Conservation (phyloP, 2,888 invertebrate species). For the Lasioglossum vierecki region DNA sequence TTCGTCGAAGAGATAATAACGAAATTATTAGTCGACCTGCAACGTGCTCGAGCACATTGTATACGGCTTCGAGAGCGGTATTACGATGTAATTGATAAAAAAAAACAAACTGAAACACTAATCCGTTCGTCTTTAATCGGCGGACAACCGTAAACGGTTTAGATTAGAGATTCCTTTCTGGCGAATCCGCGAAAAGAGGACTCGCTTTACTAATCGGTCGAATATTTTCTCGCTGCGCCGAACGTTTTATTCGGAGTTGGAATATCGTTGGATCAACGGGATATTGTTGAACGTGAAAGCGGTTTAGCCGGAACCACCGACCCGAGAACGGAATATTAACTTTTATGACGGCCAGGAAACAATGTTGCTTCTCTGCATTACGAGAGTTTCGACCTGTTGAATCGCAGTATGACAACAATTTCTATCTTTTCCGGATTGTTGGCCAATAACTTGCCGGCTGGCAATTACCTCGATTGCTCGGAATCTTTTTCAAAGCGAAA, state of each 20-base stretch:
- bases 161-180: background rate
- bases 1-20: background rate
- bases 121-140: background rate
- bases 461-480: background rate
- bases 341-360: background rate
- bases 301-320: background rate
- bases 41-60: background rate
- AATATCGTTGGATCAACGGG: background rate
- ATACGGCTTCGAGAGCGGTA: background rate
- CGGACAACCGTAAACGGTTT: background rate
- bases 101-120: background rate
- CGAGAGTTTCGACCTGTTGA: background rate
- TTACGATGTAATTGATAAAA: background rate
- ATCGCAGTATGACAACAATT: background rate
- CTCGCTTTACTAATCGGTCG: background rate
- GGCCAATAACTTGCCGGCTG: background rate
- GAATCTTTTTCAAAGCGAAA: background rate
- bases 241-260: background rate
- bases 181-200: background rate
- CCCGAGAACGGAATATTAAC: constrained; percentile 12
- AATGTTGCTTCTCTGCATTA: constrained; percentile 1
- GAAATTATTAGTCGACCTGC: background rate
- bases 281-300: constrained; percentile 6
- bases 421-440: background rate
- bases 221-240: background rate